These are phyloP conservation scores for Notamacropus eugenii DNA, from an alignment of 2,797 vertebrate species.

Conservation along the genomic window DNA sequence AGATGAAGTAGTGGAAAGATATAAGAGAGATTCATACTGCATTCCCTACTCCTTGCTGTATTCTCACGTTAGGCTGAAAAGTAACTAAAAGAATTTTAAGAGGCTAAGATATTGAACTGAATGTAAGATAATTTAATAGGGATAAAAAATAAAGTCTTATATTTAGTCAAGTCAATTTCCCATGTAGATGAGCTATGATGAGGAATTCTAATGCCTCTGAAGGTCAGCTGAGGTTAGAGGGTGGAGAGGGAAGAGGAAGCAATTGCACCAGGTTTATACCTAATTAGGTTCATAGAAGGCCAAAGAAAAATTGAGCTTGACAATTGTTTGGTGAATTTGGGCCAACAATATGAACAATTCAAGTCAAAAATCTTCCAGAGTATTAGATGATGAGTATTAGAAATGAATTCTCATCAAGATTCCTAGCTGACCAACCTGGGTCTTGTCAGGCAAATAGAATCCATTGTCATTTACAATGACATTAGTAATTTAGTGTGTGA, in stretches of 20 bases:
- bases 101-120: background rate
- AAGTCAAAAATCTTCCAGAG: background rate
- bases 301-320: background rate
- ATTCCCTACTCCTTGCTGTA: too few relatives aligned
- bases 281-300: background rate
- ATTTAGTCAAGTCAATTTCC: too few relatives aligned
- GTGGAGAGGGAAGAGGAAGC: background rate
- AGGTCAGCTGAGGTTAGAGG: too few relatives aligned
- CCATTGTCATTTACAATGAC: background rate
- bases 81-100: background rate
- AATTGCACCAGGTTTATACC: background rate
- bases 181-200: too few relatives aligned
- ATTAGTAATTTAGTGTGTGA: background rate
- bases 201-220: too few relatives aligned
- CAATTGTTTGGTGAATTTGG: background rate
- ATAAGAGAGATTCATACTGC: too few relatives aligned
- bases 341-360: background rate
- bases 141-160: too few relatives aligned
- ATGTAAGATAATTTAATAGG: background rate
- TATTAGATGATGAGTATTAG: background rate
- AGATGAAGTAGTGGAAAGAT: too few relatives aligned
- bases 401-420: background rate
- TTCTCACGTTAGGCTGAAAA: background rate
- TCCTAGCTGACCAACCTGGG: background rate
- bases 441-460: background rate